phyloP scores from a whole-genome alignment of 1,140 invertebrate species.

The Euschistus heros region DNA sequence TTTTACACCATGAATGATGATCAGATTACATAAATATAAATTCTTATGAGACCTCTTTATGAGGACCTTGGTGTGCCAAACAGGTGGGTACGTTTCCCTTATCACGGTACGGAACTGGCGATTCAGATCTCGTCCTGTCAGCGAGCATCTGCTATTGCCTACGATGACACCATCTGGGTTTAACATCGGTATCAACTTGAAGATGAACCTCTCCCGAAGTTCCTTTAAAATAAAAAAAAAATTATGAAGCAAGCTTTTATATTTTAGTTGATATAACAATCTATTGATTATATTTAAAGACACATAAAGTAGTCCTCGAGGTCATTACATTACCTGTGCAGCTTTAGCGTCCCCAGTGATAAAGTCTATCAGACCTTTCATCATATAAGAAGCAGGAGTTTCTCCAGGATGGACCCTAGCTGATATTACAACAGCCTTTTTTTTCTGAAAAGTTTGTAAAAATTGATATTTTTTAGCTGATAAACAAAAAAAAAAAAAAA shows the following conservation, averaged over 20 bases:
- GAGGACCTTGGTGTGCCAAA: slow-evolving; percentile 87
- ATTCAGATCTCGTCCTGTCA: slow-evolving; percentile 79
- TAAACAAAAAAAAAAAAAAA: too few species aligned
- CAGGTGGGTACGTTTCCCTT: slow-evolving; percentile 79
- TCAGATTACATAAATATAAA: not conserved
- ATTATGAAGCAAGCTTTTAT: not conserved
- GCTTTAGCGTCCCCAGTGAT: slow-evolving; percentile 68
- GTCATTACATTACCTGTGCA: slow-evolving; percentile 42
- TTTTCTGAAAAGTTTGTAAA: slow-evolving; percentile 53
- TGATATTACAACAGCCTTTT: slow-evolving; percentile 74
- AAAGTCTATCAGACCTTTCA: slow-evolving; percentile 90
- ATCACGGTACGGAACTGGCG: slow-evolving; percentile 80
- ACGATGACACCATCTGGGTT: slow-evolving; percentile 95
- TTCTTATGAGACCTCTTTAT: slow-evolving; percentile 50
- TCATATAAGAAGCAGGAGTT: slow-evolving; percentile 90
- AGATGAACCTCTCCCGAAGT: slow-evolving; percentile 86
- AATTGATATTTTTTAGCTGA: too few species aligned
- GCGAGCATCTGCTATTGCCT: slow-evolving; percentile 80
- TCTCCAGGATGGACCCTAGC: slow-evolving; percentile 92
- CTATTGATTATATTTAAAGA: too few species aligned
- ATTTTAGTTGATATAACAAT: too few species aligned
- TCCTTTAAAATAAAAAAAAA: slow-evolving; percentile 39
- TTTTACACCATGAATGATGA: too few species aligned
- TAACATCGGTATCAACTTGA: slow-evolving; percentile 87
- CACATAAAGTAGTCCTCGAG: too few species aligned